Evolutionary conservation across 2,113 vertebrate species (phyloP).

Genomic region (Corvus moneduloides): DNA sequence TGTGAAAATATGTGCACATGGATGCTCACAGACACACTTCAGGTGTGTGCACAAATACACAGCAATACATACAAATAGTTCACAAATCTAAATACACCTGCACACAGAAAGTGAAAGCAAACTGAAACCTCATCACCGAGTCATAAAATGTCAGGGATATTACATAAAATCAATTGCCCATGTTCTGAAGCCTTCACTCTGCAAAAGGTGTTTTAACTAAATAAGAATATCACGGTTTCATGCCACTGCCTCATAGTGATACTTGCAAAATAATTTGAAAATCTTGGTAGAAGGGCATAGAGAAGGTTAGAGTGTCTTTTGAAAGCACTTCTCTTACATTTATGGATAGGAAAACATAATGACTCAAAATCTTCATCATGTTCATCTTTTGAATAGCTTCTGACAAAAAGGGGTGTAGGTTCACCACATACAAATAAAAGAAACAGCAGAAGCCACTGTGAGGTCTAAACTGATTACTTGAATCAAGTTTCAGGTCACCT

Average conservation of each 20-base stretch:
- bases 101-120: neutral
- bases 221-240: neutral
- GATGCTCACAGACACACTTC: neutral
- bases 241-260: neutral
- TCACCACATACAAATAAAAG: neutral
- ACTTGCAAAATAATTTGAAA: neutral
- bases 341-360: neutral
- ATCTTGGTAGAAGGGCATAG: neutral
- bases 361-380: neutral
- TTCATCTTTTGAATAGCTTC: neutral
- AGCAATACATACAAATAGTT: neutral
- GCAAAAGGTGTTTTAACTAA: neutral
- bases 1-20: neutral
- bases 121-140: neutral
- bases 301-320: neutral
- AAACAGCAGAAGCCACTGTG: neutral
- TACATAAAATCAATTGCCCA: neutral
- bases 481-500: neutral
- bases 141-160: neutral
- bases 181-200: neutral
- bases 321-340: neutral
- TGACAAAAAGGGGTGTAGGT: neutral
- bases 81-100: neutral
- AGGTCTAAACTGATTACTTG: neutral
- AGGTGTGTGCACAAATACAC: neutral